Evolutionary conservation across 1,140 invertebrate genomes (phyloP).

Genomic region (Penaeus indicus): DNA sequence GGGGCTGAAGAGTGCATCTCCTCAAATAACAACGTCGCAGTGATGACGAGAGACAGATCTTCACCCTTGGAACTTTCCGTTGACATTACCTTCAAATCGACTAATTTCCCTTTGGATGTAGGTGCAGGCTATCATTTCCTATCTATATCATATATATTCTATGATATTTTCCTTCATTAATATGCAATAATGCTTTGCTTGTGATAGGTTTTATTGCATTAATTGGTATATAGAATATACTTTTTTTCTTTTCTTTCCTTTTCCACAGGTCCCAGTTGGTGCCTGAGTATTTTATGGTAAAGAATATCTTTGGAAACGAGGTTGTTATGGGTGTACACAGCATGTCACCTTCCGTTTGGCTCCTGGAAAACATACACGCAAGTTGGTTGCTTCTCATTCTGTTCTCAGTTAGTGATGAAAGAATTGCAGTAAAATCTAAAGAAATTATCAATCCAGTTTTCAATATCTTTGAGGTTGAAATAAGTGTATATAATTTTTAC

Average conservation of each 20-base stretch:
- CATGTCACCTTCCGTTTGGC: slow-evolving; percentile 80
- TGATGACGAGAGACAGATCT: slow-evolving; percentile 75
- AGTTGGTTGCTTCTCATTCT: slow-evolving; percentile 35
- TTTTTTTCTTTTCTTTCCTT: slow-evolving; percentile 26
- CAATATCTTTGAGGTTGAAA: background rate
- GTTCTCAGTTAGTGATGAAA: background rate
- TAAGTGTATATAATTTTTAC: background rate
- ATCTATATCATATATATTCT: background rate
- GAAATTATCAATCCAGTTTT: background rate
- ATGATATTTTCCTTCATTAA: too few species aligned
- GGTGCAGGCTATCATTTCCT: slow-evolving; percentile 69
- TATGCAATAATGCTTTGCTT: too few species aligned
- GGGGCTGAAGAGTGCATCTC: slow-evolving; percentile 82
- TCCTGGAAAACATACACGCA: slow-evolving; percentile 75
- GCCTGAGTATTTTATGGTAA: slow-evolving; percentile 81
- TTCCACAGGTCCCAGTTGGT: slow-evolving; percentile 82
- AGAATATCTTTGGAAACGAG: slow-evolving; percentile 83
- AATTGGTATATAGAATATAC: background rate
- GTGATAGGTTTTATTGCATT: background rate
- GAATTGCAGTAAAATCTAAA: background rate
- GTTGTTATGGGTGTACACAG: slow-evolving; percentile 83
- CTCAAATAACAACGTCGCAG: slow-evolving; percentile 80
- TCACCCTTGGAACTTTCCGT: slow-evolving; percentile 85
- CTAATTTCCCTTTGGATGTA: slow-evolving; percentile 84
- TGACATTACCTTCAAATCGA: slow-evolving; percentile 83